Percentiles rank a stretch among this genome's conserved stretches.
Conservation (phyloP, 1,140 invertebrate genomes). For the Cydia fagiglandana region DNA sequence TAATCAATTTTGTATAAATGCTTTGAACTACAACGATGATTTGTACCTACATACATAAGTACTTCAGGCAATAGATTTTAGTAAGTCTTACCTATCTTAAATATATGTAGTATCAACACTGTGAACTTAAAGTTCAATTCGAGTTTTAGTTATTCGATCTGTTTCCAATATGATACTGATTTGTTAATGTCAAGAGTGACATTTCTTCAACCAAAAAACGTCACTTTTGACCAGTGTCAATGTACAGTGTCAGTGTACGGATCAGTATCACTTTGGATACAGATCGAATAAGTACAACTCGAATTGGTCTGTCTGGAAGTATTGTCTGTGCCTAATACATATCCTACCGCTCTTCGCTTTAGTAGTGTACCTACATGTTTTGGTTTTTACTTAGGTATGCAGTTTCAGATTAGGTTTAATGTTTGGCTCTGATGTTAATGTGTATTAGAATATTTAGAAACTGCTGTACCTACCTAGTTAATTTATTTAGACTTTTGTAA, state of each 20-base stretch:
- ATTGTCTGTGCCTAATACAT: constrained; percentile 12
- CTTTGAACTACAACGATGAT: constrained; percentile 20
- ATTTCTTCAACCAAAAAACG: no score
- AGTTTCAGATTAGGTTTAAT: background rate
- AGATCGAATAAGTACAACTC: no score
- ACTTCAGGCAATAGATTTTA: constrained; percentile 8
- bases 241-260: no score
- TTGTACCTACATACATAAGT: constrained; percentile 10
- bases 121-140: background rate
- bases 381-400: background rate
- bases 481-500: constrained; percentile 52
- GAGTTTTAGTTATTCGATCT: no score
- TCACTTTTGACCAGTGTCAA: no score
- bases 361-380: background rate
- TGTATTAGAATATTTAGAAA: constrained; percentile 33
- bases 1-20: constrained; percentile 11
- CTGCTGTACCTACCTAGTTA: constrained; percentile 36
- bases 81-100: background rate
- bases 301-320: background rate
- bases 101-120: background rate
- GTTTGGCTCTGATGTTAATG: constrained; percentile 6
- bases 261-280: no score
- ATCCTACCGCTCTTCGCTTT: constrained; percentile 17
- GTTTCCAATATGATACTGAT: no score
- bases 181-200: no score